Percentiles rank a stretch among this genome's conserved stretches.
These are phyloP conservation scores for Hippoglossus stenolepis DNA, from an alignment of 2,113 vertebrate genomes.

Conservation along the genomic window DNA sequence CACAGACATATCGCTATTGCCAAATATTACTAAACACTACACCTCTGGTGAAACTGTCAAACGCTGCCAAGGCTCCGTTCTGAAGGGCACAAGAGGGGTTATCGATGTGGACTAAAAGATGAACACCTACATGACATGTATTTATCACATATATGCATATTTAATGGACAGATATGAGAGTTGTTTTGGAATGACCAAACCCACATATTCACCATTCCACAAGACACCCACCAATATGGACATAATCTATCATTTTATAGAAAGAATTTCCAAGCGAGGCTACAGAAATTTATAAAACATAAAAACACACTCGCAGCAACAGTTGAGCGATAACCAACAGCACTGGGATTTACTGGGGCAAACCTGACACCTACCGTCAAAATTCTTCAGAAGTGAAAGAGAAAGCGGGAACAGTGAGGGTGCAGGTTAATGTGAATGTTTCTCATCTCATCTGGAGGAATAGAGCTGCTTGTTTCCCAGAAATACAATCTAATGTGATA, in stretches of 20 bases:
- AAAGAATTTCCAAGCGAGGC: background rate
- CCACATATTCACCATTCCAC: too few species aligned
- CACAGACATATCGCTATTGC: constrained; percentile 38
- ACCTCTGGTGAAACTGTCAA: constrained; percentile 20
- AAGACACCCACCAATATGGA: too few species aligned
- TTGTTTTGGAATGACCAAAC: too few species aligned
- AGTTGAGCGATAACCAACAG: too few species aligned
- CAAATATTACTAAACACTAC: constrained; percentile 34
- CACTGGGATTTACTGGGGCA: too few species aligned
- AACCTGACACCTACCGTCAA: too few species aligned
- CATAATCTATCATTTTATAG: background rate
- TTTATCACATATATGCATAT: background rate
- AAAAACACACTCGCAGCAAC: background rate
- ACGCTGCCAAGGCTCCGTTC: constrained; percentile 1
- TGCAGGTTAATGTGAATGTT: constrained; percentile 4
- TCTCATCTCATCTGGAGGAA: constrained; percentile 7
- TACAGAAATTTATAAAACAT: background rate
- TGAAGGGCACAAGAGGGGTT: background rate
- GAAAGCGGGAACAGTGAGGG: too few species aligned
- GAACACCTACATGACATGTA: background rate
- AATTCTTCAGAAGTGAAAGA: too few species aligned
- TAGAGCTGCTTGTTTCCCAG: background rate
- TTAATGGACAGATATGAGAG: background rate
- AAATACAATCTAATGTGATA: background rate
- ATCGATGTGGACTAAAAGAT: background rate